These are phyloP conservation scores for Falco cherrug DNA, from an alignment of 2,797 vertebrate genomes.

Conservation along the genomic window DNA sequence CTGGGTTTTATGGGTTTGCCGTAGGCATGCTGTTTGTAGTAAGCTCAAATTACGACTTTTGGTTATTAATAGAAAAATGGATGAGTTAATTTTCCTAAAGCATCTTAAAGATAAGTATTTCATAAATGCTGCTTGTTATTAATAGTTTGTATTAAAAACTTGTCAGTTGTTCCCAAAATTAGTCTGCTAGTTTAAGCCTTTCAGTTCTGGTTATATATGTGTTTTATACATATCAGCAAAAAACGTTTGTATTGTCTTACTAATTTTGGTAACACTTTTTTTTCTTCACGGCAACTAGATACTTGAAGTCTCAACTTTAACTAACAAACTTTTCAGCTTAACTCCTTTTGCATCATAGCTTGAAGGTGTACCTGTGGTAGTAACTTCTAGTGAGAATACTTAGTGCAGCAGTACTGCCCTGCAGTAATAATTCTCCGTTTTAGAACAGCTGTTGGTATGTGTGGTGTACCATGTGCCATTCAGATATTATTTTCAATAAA, in stretches of 20 bases:
- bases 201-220: neutral
- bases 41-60: neutral
- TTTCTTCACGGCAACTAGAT: neutral
- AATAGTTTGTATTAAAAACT: neutral
- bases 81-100: conserved; percentile 1
- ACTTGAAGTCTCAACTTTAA: neutral
- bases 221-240: neutral
- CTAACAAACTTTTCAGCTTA: neutral
- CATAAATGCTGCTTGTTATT: neutral
- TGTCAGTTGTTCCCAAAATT: neutral
- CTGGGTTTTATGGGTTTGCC: neutral
- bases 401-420: neutral
- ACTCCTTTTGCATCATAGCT: neutral
- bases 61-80: neutral
- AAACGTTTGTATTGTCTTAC: neutral
- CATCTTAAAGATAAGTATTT: neutral
- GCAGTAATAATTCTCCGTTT: neutral
- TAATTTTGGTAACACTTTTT: neutral
- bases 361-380: neutral
- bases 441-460: neutral
- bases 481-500: neutral
- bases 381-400: neutral
- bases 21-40: neutral
- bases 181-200: neutral
- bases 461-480: neutral